Percentiles rank a stretch among this genome's conserved stretches.
Evolutionary conservation across 2,888 invertebrate genomes (phyloP).

Genomic region (Rotaria socialis): DNA sequence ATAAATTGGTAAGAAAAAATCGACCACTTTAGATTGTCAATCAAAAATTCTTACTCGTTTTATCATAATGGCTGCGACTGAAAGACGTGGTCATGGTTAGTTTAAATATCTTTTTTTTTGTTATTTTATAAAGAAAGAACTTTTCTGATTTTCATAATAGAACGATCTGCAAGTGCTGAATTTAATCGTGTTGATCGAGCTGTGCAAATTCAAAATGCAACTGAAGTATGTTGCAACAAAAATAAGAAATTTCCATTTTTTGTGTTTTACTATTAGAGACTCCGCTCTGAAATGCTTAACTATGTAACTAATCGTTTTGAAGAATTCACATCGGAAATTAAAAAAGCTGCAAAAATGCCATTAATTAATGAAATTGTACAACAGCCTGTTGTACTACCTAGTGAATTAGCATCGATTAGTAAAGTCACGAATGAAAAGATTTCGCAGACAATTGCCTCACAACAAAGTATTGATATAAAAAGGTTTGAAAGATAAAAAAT

Average conservation of each 20-base stretch:
- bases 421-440: not conserved
- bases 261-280: not conserved
- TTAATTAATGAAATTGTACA: not conserved
- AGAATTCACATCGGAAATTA: not conserved
- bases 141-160: not conserved
- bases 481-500: not conserved
- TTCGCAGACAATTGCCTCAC: not conserved
- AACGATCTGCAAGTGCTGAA: not conserved
- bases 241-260: too few relatives aligned
- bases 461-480: slow-evolving; percentile 2
- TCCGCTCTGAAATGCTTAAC: not conserved
- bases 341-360: not conserved
- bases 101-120: not conserved
- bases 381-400: not conserved
- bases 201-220: not conserved
- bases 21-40: not conserved
- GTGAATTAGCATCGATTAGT: not conserved
- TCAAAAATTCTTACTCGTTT: not conserved
- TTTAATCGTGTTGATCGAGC: not conserved
- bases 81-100: not conserved
- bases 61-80: not conserved
- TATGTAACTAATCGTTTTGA: not conserved
- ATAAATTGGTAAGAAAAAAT: not conserved
- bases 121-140: not conserved
- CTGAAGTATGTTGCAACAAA: not conserved